Conservation (phyloP, 2,113 vertebrate species). For the Meriones unguiculatus region DNA sequence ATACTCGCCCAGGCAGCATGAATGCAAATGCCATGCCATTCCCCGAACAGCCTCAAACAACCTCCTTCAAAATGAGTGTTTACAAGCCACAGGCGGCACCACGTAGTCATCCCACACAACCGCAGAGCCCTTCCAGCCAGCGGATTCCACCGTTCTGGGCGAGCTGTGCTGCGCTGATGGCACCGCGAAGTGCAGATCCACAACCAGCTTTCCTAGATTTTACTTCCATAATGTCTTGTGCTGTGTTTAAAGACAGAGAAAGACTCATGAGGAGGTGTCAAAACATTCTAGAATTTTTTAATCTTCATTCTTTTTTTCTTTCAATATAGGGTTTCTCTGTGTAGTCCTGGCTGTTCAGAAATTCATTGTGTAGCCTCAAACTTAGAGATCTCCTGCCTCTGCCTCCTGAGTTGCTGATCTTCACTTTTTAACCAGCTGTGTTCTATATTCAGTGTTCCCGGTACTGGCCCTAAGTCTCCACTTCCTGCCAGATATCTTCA, state of each 20-base stretch:
- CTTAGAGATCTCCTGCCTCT: neutral
- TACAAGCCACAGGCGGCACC: neutral
- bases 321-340: neutral
- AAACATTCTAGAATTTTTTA: slow-evolving; percentile 49
- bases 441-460: neutral
- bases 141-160: neutral
- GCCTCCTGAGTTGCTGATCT: neutral
- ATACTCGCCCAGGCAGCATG: slow-evolving; percentile 11
- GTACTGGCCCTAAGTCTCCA: neutral
- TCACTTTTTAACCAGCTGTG: neutral
- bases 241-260: slow-evolving; percentile 35
- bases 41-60: slow-evolving; percentile 53
- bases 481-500: neutral
- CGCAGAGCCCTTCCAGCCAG: neutral
- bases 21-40: slow-evolving; percentile 56
- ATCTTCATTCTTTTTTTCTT: neutral
- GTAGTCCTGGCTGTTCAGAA: neutral
- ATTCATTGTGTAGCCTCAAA: neutral
- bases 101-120: neutral
- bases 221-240: neutral
- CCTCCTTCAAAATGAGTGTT: slow-evolving; percentile 17
- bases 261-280: neutral
- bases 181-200: neutral
- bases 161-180: neutral
- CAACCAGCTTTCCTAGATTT: slow-evolving; percentile 1